Evolutionary conservation across 2,888 invertebrate genomes (phyloP).

Genomic region (Drosophila birchii): DNA sequence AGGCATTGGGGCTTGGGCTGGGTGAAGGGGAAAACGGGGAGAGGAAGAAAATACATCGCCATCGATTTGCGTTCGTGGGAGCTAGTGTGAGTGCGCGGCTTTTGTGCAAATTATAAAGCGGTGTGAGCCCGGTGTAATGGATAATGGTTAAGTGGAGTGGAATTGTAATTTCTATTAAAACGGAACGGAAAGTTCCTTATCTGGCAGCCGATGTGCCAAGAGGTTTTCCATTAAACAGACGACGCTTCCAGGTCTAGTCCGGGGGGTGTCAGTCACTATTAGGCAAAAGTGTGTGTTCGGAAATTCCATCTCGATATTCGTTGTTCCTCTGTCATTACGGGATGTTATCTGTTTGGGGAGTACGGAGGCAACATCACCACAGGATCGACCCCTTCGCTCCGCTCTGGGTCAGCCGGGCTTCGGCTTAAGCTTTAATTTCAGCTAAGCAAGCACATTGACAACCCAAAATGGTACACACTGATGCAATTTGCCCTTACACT

Average conservation of each 20-base stretch:
- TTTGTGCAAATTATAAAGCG: slow-evolving; percentile 39
- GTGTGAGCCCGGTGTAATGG: slow-evolving; percentile 37
- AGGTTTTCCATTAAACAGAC: slow-evolving; percentile 31
- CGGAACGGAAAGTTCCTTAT: slow-evolving; percentile 28
- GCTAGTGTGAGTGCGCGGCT: slow-evolving; percentile 17
- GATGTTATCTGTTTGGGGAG: slow-evolving; percentile 22
- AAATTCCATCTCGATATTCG: slow-evolving; percentile 23
- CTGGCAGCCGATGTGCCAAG: slow-evolving; percentile 19
- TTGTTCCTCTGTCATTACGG: slow-evolving; percentile 34
- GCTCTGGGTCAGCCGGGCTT: slow-evolving; percentile 16
- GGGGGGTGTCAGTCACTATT: slow-evolving; percentile 25
- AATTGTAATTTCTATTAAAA: slow-evolving; percentile 48
- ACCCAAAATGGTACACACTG: slow-evolving; percentile 58
- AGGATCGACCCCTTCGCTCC: slow-evolving; percentile 13
- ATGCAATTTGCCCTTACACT: slow-evolving; percentile 43
- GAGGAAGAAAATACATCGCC: slow-evolving; percentile 13
- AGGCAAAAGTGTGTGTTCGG: slow-evolving; percentile 7
- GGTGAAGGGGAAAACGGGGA: not conserved
- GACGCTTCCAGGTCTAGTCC: not conserved
- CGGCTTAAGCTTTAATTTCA: slow-evolving; percentile 39
- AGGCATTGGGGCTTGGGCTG: too few species aligned
- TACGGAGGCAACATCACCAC: not conserved
- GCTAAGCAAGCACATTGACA: slow-evolving; percentile 65
- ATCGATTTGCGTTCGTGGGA: slow-evolving; percentile 33
- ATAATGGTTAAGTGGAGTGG: slow-evolving; percentile 46